A percentile compares a stretch with the other conserved stretches of the same genome.
phyloP scores from a whole-genome alignment of 2,113 vertebrate species.

The Siphamia tubifer region DNA sequence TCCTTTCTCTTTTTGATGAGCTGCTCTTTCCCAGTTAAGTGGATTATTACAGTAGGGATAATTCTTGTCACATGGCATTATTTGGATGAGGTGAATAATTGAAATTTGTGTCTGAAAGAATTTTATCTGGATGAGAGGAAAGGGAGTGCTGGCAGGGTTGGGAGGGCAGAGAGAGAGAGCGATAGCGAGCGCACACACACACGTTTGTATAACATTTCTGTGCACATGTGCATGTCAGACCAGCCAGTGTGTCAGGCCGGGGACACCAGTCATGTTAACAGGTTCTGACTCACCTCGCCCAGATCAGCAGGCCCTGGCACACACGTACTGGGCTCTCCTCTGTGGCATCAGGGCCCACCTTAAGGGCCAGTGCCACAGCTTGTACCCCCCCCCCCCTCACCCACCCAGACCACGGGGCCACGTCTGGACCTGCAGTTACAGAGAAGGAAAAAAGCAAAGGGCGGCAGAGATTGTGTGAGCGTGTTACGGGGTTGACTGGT shows the following conservation, averaged over 20 bases:
- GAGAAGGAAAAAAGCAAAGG: constrained; percentile 5
- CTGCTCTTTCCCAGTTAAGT: constrained; percentile 87
- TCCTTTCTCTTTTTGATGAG: constrained; percentile 81
- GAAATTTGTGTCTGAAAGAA: constrained; percentile 88
- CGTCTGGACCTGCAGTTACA: constrained; percentile 50
- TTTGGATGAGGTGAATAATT: constrained; percentile 89
- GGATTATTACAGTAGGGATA: constrained; percentile 87
- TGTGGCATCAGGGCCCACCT: constrained; percentile 59
- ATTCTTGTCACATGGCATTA: constrained; percentile 89
- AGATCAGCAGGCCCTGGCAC: constrained; percentile 69
- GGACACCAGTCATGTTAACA: constrained; percentile 81
- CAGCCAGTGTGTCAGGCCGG: constrained; percentile 65
- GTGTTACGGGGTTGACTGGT: constrained; percentile 47
- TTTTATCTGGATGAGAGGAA: constrained; percentile 85
- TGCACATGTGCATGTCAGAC: constrained; percentile 66
- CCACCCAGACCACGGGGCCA: constrained; percentile 37
- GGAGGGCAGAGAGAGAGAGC: constrained; percentile 51
- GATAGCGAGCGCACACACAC: neutral
- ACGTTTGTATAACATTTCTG: constrained; percentile 64
- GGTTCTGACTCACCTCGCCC: constrained; percentile 82
- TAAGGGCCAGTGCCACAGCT: constrained; percentile 42
- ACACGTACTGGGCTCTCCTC: constrained; percentile 38
- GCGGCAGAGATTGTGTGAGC: constrained; percentile 6
- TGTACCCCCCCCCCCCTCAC: no score
- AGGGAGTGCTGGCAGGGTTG: constrained; percentile 77